Evolutionary conservation across 2,113 vertebrate genomes (phyloP).

Genomic region (Oryzias celebensis): DNA sequence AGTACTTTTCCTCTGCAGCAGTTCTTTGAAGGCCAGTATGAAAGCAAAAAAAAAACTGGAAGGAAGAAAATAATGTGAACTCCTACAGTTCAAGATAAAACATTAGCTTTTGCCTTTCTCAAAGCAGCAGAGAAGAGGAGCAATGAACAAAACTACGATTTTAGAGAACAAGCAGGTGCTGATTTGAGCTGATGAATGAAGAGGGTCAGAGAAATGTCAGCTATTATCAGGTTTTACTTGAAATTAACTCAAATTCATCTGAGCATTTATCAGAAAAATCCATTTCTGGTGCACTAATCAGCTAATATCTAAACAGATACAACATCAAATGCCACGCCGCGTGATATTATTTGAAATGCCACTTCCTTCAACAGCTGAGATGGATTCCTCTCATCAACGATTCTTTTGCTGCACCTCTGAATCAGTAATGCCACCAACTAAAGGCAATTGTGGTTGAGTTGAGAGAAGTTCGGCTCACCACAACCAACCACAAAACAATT

Average conservation of each 20-base stretch:
- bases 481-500: slow-evolving; percentile 18
- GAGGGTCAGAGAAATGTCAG: not conserved
- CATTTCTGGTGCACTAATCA: not conserved
- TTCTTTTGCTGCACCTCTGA: slow-evolving; percentile 24
- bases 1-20: slow-evolving; percentile 30
- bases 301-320: not conserved
- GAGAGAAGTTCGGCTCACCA: slow-evolving; percentile 51
- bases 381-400: slow-evolving; percentile 9
- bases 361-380: not conserved
- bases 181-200: slow-evolving; percentile 10
- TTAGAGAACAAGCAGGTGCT: not conserved
- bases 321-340: not conserved
- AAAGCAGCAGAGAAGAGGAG: too few relatives aligned
- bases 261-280: not conserved
- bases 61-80: not conserved
- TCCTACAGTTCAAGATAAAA: not conserved
- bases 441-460: slow-evolving; percentile 55
- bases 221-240: not conserved
- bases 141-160: not conserved
- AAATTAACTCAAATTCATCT: not conserved
- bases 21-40: slow-evolving; percentile 52
- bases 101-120: not conserved
- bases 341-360: not conserved
- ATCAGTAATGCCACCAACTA: slow-evolving; percentile 15
- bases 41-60: slow-evolving; percentile 8